Conservation (phyloP, 1,140 invertebrate genomes). For the Bathynomus jamesi region DNA sequence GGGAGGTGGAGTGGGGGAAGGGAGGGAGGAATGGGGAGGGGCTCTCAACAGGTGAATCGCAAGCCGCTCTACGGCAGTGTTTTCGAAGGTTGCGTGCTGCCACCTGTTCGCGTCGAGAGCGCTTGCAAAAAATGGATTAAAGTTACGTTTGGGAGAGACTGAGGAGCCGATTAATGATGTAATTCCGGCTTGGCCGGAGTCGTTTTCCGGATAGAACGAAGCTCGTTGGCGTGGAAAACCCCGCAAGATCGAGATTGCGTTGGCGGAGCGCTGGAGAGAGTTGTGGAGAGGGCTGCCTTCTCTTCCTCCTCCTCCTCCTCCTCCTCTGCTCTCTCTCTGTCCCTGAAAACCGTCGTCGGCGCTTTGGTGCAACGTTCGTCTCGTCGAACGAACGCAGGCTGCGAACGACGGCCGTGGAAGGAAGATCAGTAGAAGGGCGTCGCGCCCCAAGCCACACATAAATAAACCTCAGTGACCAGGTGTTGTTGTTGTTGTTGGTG, state of each 20-base stretch:
- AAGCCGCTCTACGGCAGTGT: neutral
- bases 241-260: neutral
- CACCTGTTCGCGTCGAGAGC: neutral
- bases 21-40: neutral
- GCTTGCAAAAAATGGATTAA: neutral
- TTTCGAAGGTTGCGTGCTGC: neutral
- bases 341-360: neutral
- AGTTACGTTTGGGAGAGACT: neutral
- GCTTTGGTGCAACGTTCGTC: neutral
- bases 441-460: neutral
- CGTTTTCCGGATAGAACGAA: neutral
- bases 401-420: neutral
- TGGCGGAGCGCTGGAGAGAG: neutral
- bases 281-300: neutral
- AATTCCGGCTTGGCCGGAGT: too few relatives aligned
- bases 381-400: neutral
- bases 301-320: neutral
- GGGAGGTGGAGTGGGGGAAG: neutral
- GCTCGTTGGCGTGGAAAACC: neutral
- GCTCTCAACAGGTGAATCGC: neutral
- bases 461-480: neutral
- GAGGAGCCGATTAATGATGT: neutral
- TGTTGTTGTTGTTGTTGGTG: neutral
- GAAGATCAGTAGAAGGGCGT: neutral
- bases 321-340: neutral